Base-by-base conservation (phyloP, 2,113 vertebrate genomes). In the Elephantulus edwardii region DNA sequence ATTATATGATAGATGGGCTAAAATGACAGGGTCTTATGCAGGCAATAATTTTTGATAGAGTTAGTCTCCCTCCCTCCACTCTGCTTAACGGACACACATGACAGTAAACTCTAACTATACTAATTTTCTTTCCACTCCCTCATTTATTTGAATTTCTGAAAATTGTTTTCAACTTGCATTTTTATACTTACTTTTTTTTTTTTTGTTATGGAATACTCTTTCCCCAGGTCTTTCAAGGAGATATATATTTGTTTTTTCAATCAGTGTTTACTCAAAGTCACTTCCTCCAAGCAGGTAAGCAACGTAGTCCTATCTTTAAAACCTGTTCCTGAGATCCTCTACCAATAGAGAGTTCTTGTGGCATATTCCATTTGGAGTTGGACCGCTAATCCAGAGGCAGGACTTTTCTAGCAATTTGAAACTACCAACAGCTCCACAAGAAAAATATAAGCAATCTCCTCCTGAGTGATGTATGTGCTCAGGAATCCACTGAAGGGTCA, bases 1-100 rank as follows among this genome's bases (percentile, higher is more conserved):
- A 64, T 86, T 79, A 35, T 66, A 38, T 87, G 84, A 85, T 40
- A 11, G 44, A 72, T 54, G 58, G 77, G 48, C 48, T 80, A 50
- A 91, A 60, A 28, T 35, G 62, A 70, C 50, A 74, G 13, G 46
- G 62, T 64, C 46, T 30, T 16, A 11, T 33, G 28, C 46, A 56
- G 16, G 56, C 33, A 35, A 22, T 13, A 7, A 10, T 71, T 78
- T 70, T 70, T 60, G 44, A 74, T 14, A 22, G 6, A 33, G 8
- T 8, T 10, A 12, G 28, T 42, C 30, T 75, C 44, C 14, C 4
- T 24, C 5, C 5, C 12, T 2, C 10, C 2, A 6, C 2, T 26
- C 7, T 40, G 30, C 8, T 35, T 5, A 38, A 17, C n/a, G 38
- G 14, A 48, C 8, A 7, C 44, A 33, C 38, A 71, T 24, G 7